phyloP scores from a whole-genome alignment of 2,797 vertebrate genomes.

The Acanthornis magna region DNA sequence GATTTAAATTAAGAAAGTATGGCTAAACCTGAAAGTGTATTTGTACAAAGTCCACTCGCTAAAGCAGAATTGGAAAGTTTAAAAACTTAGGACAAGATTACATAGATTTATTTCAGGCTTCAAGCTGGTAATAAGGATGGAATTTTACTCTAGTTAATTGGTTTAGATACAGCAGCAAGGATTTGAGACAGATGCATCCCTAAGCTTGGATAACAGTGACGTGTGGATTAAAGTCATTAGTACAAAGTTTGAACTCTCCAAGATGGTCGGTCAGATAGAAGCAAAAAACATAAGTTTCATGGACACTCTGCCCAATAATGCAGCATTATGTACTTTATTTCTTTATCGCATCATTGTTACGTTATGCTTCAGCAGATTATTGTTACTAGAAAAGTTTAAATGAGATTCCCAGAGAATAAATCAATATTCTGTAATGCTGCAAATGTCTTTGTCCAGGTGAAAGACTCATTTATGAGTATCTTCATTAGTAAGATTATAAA shows the following conservation, averaged over 20 bases:
- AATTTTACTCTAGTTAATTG: constrained; percentile 60
- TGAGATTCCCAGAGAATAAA: neutral
- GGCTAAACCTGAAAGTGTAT: neutral
- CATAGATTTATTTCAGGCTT: constrained; percentile 8
- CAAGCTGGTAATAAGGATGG: constrained; percentile 43
- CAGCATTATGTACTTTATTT: neutral
- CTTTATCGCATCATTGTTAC: neutral
- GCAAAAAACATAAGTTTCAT: neutral
- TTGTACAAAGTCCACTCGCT: neutral
- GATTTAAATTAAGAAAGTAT: neutral
- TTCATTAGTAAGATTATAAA: neutral
- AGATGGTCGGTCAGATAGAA: neutral
- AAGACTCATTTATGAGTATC: neutral
- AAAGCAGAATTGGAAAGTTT: neutral
- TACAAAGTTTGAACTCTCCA: neutral
- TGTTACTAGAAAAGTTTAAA: neutral
- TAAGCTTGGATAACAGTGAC: constrained; percentile 36
- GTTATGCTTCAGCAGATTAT: neutral
- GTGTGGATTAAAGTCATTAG: neutral
- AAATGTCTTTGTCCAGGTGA: neutral
- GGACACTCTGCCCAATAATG: neutral
- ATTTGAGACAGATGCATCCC: constrained; percentile 26
- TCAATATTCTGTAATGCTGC: neutral
- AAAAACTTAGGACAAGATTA: constrained; percentile 39
- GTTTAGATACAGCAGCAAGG: constrained; percentile 50